Base-by-base conservation (phyloP, 2,888 invertebrate species). In the Nomada fabriciana region DNA sequence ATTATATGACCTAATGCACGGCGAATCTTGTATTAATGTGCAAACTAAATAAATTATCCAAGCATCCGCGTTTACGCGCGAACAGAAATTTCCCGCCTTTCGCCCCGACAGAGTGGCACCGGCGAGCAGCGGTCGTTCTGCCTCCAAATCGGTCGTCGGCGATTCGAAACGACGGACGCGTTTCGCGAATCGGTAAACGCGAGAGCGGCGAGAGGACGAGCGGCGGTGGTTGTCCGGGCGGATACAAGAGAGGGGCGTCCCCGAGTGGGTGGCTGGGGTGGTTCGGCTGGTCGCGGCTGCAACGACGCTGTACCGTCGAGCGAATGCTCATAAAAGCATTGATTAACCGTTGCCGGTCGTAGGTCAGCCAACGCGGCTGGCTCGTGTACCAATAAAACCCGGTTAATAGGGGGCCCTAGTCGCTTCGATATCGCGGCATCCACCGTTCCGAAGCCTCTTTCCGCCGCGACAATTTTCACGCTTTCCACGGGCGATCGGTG, bases 341-440 rank as follows among this genome's bases (percentile, higher is more conserved):
- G 92, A 92, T 93, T 92, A 93, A 93, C 93, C 88, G 92, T 92
- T 92, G 89, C 89, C 90, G 91, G 90, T 91, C 91, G 90, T 89
- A 90, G 90, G 90, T 91, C 90, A 86, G 86, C 85, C 85, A 83
- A 78, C 85, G 82, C 83, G 74, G 82, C 72, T 65, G 69, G 82
- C 86, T 86, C 86, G 80, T 85, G 87, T 89, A 86, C 89, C 88
- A 89, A 90, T 91, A 91, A 91, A 92, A 91, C 82, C 89, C 82
- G 86, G 82, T 90, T 91, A 91, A 92, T 90, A 87, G 90, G 86
- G 82, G 70, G 79, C 69, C 76, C 83, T 85, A 86, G 83, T 80
- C 78, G 86, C 82, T 84, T 70, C 89, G 75, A 85, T 89, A 86
- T 88, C 87, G 85, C 85, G 84, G 47, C 65, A 77, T 86, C 84